Evolutionary conservation across 2,113 vertebrate genomes (phyloP).

Genomic region (Cyanoramphus novaezelandiae): DNA sequence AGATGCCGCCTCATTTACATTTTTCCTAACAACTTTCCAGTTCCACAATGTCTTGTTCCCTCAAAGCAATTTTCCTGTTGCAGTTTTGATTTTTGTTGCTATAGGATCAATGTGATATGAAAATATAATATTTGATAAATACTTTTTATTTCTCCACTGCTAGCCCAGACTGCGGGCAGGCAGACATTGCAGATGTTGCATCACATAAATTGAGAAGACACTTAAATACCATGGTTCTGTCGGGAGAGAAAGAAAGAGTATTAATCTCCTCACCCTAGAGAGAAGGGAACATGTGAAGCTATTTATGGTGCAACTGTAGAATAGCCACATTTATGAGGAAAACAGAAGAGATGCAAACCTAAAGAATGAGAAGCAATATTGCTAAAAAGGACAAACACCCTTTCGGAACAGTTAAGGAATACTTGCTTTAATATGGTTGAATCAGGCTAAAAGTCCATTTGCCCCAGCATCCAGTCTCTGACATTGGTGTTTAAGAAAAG

Average conservation of each 20-base stretch:
- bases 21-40: not conserved
- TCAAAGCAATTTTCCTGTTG: not conserved
- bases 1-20: not conserved
- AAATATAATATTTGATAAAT: not conserved
- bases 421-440: not conserved
- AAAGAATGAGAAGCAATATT: not conserved
- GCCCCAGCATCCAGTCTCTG: not conserved
- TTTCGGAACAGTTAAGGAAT: not conserved
- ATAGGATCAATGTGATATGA: not conserved
- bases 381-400: not conserved
- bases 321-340: not conserved
- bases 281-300: not conserved
- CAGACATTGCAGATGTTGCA: not conserved
- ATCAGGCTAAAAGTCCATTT: not conserved
- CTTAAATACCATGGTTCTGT: not conserved
- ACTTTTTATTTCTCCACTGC: not conserved
- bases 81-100: not conserved
- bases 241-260: not conserved
- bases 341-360: not conserved
- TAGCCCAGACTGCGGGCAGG: not conserved
- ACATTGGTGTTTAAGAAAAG: not conserved
- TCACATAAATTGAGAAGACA: not conserved
- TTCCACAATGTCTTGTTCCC: not conserved
- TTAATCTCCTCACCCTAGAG: not conserved
- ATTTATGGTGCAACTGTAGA: not conserved